Evolutionary conservation across 2,797 vertebrate genomes (phyloP).

Genomic region (Emys orbicularis): DNA sequence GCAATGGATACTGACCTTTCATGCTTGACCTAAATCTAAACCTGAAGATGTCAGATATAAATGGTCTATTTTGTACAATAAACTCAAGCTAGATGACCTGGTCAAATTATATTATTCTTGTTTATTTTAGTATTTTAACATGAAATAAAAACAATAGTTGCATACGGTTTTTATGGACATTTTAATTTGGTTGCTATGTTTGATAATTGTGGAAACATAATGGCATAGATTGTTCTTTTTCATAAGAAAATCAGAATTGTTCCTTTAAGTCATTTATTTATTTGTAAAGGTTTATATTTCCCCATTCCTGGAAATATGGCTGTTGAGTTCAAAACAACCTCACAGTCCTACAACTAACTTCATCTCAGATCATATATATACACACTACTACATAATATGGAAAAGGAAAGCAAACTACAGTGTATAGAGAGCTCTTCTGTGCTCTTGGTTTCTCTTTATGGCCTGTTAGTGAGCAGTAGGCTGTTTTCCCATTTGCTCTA

Average conservation of each 20-base stretch:
- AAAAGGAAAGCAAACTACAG: conserved; percentile 2
- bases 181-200: not conserved
- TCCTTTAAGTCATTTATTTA: not conserved
- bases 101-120: conserved; percentile 20
- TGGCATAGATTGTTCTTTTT: not conserved
- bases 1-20: not conserved
- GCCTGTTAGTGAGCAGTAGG: not conserved
- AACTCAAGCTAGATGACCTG: not conserved
- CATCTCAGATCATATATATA: not conserved
- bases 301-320: not conserved
- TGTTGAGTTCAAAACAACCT: not conserved
- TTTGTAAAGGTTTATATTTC: not conserved
- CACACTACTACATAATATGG: not conserved
- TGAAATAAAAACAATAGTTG: not conserved
- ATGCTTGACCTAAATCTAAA: conserved; percentile 22
- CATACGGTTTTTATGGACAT: not conserved
- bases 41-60: not conserved
- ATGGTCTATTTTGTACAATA: not conserved
- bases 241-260: not conserved
- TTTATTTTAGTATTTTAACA: not conserved
- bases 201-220: not conserved
- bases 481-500: not conserved
- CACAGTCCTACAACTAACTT: conserved; percentile 4
- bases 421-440: not conserved
- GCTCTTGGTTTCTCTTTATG: not conserved